phyloP scores from a whole-genome alignment of 1,140 invertebrate genomes.

The Lepidostoma basale region DNA sequence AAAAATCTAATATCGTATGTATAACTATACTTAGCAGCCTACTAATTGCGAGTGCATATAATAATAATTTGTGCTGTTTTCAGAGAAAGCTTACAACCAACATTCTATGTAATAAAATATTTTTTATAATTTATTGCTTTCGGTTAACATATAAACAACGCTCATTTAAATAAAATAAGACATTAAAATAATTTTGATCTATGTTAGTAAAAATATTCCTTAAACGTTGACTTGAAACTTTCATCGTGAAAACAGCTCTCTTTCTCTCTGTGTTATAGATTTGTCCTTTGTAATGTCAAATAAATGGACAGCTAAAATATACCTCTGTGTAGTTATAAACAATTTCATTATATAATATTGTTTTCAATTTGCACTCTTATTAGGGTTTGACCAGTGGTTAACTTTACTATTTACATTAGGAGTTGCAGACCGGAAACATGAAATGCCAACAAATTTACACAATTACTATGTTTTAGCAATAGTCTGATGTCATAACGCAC shows the following conservation, averaged over 20 bases:
- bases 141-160: neutral
- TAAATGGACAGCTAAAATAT: constrained; percentile 36
- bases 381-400: constrained; percentile 23
- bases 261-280: constrained; percentile 44
- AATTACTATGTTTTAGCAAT: no score
- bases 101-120: neutral
- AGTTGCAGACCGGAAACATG: constrained; percentile 5
- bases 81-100: constrained; percentile 44
- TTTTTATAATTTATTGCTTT: neutral
- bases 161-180: neutral
- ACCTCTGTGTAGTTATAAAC: constrained; percentile 29
- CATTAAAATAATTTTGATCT: neutral
- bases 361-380: constrained; percentile 29
- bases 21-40: no score
- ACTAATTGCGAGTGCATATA: constrained; percentile 31
- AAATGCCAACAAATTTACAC: no score
- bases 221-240: constrained; percentile 40
- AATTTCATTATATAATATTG: constrained; percentile 18
- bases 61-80: constrained; percentile 41
- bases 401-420: constrained; percentile 22
- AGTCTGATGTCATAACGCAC: no score
- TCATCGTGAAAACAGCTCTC: constrained; percentile 43
- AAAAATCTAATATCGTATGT: no score
- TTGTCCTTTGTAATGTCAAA: constrained; percentile 40
- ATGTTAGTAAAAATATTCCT: neutral